phyloP scores from a whole-genome alignment of 1,140 invertebrate genomes.

The Gryllus bimaculatus region DNA sequence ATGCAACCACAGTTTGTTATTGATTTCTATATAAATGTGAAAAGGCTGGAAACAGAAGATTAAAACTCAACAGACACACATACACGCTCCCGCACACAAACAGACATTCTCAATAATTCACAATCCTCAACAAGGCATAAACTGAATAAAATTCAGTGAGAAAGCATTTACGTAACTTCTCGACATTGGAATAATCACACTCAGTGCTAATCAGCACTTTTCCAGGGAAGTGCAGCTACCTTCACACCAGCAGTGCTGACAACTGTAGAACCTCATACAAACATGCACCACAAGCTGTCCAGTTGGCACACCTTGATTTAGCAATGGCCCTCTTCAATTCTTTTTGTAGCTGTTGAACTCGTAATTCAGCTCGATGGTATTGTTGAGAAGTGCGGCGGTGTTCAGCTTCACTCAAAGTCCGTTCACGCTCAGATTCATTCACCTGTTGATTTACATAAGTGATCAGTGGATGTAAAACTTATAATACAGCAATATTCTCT shows the following conservation, averaged over 20 bases:
- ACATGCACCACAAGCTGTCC: not conserved
- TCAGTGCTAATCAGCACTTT: not conserved
- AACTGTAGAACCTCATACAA: not conserved
- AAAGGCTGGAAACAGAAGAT: too few species aligned
- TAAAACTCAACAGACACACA: too few species aligned
- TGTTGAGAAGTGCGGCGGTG: conserved; percentile 52
- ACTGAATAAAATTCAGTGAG: too few species aligned
- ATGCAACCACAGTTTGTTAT: too few species aligned
- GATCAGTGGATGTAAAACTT: too few species aligned
- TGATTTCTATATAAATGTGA: too few species aligned
- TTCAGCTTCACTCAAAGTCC: conserved; percentile 55
- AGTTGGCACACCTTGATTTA: conserved; percentile 47
- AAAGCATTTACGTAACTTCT: too few species aligned
- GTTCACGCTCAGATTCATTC: conserved; percentile 61
- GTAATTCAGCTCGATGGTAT: conserved; percentile 52
- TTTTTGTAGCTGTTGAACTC: conserved; percentile 53
- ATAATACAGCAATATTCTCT: too few species aligned
- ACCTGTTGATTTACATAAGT: conserved; percentile 34
- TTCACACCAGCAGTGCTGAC: not conserved
- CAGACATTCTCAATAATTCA: too few species aligned
- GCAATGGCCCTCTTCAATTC: conserved; percentile 59
- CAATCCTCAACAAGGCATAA: too few species aligned
- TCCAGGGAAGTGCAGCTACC: not conserved
- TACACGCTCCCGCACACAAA: too few species aligned
- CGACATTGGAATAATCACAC: too few species aligned